Conservation (phyloP, 2,797 vertebrate genomes). For the Arvicola amphibius region DNA sequence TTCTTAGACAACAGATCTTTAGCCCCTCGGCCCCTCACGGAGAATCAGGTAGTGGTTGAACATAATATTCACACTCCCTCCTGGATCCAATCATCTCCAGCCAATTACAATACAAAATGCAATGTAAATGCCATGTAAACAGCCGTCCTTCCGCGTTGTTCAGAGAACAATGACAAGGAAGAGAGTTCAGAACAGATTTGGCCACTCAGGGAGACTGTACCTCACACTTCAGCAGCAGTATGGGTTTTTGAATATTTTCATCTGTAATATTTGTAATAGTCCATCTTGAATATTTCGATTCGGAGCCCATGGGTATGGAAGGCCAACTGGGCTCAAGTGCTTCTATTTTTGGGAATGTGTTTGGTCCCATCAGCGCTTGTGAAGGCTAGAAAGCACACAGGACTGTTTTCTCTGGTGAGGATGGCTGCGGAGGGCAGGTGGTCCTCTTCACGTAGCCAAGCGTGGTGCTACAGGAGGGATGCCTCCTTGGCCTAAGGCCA, state of each 20-base stretch:
- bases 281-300: too few species aligned
- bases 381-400: background rate
- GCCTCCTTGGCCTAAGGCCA: background rate
- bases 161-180: background rate
- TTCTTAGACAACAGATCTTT: background rate
- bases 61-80: background rate
- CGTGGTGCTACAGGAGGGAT: fast-evolving
- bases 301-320: background rate
- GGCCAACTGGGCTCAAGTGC: too few species aligned
- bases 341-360: background rate
- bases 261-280: too few species aligned
- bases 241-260: background rate
- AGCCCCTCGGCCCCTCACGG: background rate
- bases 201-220: background rate
- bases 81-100: background rate
- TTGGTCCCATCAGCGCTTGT: background rate
- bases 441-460: too few species aligned
- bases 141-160: background rate
- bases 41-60: background rate
- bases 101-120: background rate
- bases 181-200: background rate
- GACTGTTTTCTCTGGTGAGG: background rate
- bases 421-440: background rate
- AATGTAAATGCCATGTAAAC: background rate
- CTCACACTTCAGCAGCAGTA: background rate